Evolutionary conservation across 2,888 invertebrate species (phyloP), one percentile per base, ranked within the genome.

Genomic region (Deilephila elpenor): DNA sequence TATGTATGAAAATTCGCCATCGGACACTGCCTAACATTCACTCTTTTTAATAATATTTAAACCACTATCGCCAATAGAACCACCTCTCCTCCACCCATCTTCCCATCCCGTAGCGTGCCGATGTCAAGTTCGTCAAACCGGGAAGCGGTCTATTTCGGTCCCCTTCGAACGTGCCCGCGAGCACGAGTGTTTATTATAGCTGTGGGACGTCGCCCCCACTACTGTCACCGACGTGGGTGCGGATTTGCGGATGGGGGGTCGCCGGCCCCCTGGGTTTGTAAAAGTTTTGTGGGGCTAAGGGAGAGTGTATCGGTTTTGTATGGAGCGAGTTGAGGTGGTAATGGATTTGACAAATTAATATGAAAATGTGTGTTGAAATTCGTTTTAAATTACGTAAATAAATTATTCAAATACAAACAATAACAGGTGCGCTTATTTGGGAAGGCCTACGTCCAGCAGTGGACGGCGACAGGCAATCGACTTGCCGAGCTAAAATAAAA

Each of bases 91-190:
- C 44, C 20, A 11, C 44, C 64, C 20, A 51, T 51, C 20, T 44
- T 37, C 44, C 5, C 64, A 37, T n/a, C 34, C 17, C 64, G 37
- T 5, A 44, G 11, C 67, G 14, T 51, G 67, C 37, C 2, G 6
- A 44, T 79, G 80, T 81, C 79, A 80, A 81, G 82, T 82, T 82
- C 81, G 78, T 78, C 80, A 80, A 82, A 82, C 82, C 82, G 78
- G 82, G 80, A 82, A 82, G 80, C 67, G 74, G 60, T 75, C 77
- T 82, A 81, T 82, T 78, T 78, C 71, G 73, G 75, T 75, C 73
- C 53, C 67, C 67, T 64, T 20, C 64, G 5, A 44, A 25, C 67
- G 25, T 25, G 51, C 44, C 67, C 67, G 67, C 67, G 51, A 17
- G 51, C 67, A 17, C 61, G 67, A 17, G 67, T 44, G 44, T 71